A percentile compares a stretch with the other conserved stretches of the same genome.
Evolutionary conservation across 2,888 invertebrate genomes (phyloP).

Genomic region (Lydus trimaculatus): DNA sequence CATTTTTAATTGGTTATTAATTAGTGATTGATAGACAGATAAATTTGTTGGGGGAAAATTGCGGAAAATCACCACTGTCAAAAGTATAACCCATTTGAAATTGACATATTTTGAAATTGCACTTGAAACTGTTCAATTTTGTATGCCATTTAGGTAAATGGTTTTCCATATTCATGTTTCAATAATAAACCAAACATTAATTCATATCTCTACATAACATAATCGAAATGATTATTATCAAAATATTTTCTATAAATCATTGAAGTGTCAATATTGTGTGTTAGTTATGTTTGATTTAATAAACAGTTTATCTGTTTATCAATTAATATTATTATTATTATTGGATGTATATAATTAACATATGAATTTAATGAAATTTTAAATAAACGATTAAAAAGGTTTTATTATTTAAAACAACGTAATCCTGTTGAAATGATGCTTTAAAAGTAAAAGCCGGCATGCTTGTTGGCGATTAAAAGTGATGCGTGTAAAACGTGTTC

Average conservation of each 20-base stretch:
- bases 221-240: background rate
- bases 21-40: background rate
- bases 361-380: background rate
- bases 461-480: conserved; percentile 8
- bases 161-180: background rate
- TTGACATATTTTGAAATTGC: background rate
- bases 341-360: background rate
- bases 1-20: background rate
- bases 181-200: background rate
- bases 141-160: background rate
- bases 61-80: background rate
- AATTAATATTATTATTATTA: too few species aligned
- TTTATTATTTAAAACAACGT: background rate
- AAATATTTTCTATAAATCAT: background rate
- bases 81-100: background rate
- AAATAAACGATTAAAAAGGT: background rate
- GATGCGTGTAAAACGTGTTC: conserved; percentile 8
- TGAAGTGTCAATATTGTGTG: background rate
- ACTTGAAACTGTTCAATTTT: background rate
- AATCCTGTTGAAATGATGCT: background rate
- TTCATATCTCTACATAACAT: background rate
- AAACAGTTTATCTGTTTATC: background rate
- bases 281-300: background rate
- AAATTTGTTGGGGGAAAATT: background rate
- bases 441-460: background rate